Evolutionary conservation across 2,888 invertebrate genomes (phyloP), one percentile per base, ranked within the genome.

Genomic region (Caenorhabditis becei): DNA sequence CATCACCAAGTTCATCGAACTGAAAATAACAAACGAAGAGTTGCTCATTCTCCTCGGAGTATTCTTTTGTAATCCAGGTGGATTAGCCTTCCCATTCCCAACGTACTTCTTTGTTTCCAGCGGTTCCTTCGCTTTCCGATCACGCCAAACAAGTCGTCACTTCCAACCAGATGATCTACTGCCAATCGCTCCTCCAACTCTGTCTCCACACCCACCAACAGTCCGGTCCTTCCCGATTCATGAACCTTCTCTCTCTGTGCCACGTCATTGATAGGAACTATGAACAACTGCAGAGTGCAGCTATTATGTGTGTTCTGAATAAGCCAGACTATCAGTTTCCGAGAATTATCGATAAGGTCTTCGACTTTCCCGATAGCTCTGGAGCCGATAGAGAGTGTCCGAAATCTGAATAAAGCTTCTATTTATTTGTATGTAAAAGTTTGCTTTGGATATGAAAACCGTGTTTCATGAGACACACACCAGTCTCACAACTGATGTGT

Each of bases 171-270:
- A 18, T 14, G 7, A 20, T 14, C 11, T 63, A 49, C 49, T 20
- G 49, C 20, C 24, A 47, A 4, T 18, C 49, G 14, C 63, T 63
- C 11, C 11, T 63, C 0, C 49, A 63, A 23, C 47, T 47, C 32
- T 63, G 63, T n/a, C 32, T 63, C 18, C 18, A 47, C 63, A 35
- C 49, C 5, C 47, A 63, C 26, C 63, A 63, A 20, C 63, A 63
- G 10, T 28, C 32, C 7, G 63, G 63, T 5, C 63, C 63, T 8
- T 49, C 63, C 18, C 28, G 63, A 32, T 63, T 49, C 23, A 32
- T n/a, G n/a, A 51, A 63, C 20, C 49, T 63, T 8, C 20, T 63
- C n/a, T 49, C 63, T 2, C 28, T 63, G 4, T 32, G 47, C 49
- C 32, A 49, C 32, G 49, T 63, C 35, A 24, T 51, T 10, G 20